phyloP scores from a whole-genome alignment of 1,140 invertebrate species.

The Myzus persicae region DNA sequence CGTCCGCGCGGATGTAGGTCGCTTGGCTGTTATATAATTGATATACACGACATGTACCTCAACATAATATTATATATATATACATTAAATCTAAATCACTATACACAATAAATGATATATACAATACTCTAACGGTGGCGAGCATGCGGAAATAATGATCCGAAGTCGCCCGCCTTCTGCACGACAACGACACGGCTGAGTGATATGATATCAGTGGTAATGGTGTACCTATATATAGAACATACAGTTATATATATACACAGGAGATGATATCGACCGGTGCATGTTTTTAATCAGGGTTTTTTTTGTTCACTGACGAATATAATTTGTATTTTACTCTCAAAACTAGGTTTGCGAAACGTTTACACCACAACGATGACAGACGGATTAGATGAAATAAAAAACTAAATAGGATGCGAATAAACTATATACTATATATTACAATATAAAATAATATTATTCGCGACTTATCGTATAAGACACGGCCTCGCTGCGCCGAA shows the following conservation, averaged over 20 bases:
- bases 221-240: neutral
- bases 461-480: neutral
- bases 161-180: neutral
- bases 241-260: neutral
- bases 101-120: neutral
- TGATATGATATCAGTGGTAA: neutral
- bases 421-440: too few relatives aligned
- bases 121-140: neutral
- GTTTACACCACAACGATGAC: neutral
- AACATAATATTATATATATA: neutral
- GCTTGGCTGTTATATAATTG: neutral
- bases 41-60: neutral
- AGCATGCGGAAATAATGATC: slow-evolving; percentile 45
- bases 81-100: neutral
- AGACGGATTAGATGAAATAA: neutral
- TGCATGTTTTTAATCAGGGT: neutral
- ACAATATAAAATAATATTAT: slow-evolving; percentile 2
- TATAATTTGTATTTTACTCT: neutral
- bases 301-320: neutral
- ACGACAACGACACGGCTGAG: neutral
- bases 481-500: neutral
- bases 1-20: slow-evolving; percentile 7
- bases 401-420: neutral
- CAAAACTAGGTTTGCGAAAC: neutral
- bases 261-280: neutral